phyloP scores from a whole-genome alignment of 92 coral and sea anemone species.

The Umimayanthus chanpuru region DNA sequence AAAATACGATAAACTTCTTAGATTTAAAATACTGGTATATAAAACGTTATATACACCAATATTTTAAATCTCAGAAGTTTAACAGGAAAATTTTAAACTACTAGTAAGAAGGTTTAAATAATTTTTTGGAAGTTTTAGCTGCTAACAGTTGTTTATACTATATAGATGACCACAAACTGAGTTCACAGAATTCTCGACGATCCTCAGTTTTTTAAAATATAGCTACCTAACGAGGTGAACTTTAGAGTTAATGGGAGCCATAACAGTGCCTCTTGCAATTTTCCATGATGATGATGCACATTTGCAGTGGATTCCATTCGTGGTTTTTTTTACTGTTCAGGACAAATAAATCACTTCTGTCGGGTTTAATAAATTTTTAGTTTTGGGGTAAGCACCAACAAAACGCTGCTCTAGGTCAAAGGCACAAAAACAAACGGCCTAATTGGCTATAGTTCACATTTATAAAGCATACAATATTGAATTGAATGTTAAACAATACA shows the following conservation, averaged over 20 bases:
- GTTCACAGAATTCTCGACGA: too few relatives aligned
- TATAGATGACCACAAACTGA: not conserved
- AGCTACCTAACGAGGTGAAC: too few relatives aligned
- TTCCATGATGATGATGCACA: not conserved
- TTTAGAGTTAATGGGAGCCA: not conserved
- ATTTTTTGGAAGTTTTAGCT: too few relatives aligned
- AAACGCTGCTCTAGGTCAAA: not conserved
- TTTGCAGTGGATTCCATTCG: not conserved
- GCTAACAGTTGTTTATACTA: not conserved
- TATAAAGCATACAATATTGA: not conserved
- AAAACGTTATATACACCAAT: too few relatives aligned
- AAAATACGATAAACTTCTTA: too few relatives aligned
- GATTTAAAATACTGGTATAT: too few relatives aligned
- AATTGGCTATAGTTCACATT: not conserved
- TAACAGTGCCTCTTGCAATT: not conserved
- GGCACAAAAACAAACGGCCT: not conserved
- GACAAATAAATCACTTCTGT: not conserved
- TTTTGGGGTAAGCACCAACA: conserved; percentile 3
- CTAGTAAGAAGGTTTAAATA: too few relatives aligned
- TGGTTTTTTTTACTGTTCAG: not conserved
- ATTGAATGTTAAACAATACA: conserved; percentile 10
- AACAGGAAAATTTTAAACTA: too few relatives aligned
- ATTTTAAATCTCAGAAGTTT: too few relatives aligned
- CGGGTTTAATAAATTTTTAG: not conserved
- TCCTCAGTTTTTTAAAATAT: not conserved